A percentile compares a stretch with the other conserved stretches of the same genome.
phyloP scores from a whole-genome alignment of 2,797 vertebrate species.

The Scyliorhinus canicula region DNA sequence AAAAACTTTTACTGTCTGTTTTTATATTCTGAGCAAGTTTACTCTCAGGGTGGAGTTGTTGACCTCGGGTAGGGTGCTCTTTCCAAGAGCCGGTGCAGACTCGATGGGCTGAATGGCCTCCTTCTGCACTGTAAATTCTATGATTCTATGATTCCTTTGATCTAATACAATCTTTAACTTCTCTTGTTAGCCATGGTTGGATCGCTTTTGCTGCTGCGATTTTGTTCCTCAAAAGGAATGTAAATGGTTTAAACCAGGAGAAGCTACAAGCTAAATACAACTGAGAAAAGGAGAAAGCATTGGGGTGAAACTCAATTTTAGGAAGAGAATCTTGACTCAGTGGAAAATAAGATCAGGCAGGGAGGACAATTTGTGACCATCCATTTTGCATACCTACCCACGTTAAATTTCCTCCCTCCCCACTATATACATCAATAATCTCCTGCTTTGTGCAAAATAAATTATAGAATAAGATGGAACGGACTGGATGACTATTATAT shows the following conservation, averaged over 20 bases:
- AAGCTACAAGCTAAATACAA: neutral
- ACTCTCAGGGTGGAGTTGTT: no score
- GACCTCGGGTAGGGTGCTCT: no score
- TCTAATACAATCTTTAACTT: no score
- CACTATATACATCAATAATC: neutral
- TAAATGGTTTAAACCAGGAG: neutral
- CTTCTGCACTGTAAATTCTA: no score
- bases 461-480: neutral
- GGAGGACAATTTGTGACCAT: neutral
- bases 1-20: no score
- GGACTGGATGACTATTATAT: neutral
- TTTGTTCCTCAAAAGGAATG: neutral
- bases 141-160: no score
- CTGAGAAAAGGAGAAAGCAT: neutral
- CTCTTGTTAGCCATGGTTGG: no score
- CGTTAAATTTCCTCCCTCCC: neutral
- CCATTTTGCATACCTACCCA: neutral
- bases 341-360: neutral
- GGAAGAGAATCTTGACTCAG: neutral
- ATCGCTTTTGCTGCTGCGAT: no score
- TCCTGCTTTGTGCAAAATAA: neutral
- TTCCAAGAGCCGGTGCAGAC: no score
- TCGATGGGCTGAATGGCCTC: no score
- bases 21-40: no score
- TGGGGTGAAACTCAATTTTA: neutral